phyloP scores from a whole-genome alignment of 2,113 vertebrate species.

The Pogonocichla stellata region DNA sequence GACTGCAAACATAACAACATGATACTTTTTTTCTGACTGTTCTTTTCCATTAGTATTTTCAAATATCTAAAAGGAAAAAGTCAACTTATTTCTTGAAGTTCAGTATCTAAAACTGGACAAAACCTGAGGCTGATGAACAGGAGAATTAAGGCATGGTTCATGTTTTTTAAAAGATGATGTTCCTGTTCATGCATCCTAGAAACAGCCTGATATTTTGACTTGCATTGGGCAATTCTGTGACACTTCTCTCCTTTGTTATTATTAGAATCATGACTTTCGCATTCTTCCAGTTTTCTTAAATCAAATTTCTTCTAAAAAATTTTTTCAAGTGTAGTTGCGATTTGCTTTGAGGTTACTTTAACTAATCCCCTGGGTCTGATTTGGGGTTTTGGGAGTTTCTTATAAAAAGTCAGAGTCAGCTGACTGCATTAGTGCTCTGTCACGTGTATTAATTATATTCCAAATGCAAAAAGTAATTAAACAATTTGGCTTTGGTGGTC shows the following conservation, averaged over 20 bases:
- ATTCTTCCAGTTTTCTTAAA: not conserved
- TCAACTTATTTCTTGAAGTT: not conserved
- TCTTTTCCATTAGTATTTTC: not conserved
- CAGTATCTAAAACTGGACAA: not conserved
- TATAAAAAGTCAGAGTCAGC: not conserved
- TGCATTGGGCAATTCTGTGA: not conserved
- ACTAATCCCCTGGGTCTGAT: not conserved
- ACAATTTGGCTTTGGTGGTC: not conserved
- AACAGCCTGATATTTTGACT: not conserved
- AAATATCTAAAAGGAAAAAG: not conserved
- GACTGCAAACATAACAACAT: not conserved
- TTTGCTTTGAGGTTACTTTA: not conserved
- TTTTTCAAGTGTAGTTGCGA: not conserved
- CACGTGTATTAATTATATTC: not conserved
- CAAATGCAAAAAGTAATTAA: not conserved
- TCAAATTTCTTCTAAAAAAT: not conserved
- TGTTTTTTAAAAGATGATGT: not conserved
- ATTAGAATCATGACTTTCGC: not conserved
- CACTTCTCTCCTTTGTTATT: not conserved
- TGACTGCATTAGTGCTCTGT: not conserved
- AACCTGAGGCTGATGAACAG: not conserved
- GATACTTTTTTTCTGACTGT: not conserved
- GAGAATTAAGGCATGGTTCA: not conserved
- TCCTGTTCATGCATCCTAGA: not conserved
- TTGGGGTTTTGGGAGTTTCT: not conserved